Percentiles rank a stretch among this genome's conserved stretches.
These are phyloP conservation scores for Cryptoblepharus egeriae DNA, from an alignment of 2,797 vertebrate genomes.

Conservation along the genomic window DNA sequence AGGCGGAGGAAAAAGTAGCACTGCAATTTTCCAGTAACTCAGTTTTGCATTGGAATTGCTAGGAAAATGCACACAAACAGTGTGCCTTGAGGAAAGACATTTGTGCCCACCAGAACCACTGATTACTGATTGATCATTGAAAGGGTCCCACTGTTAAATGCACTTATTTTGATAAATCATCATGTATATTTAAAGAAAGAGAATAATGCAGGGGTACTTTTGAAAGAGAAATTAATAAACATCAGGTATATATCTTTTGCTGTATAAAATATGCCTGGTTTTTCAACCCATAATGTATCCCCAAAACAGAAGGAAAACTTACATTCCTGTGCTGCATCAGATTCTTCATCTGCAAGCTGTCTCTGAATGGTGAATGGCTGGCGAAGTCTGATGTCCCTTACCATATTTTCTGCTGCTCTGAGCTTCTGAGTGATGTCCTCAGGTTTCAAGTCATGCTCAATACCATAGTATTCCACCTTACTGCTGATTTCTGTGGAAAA, in stretches of 20 bases:
- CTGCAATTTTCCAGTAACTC: neutral
- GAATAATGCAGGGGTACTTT: neutral
- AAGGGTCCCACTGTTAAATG: neutral
- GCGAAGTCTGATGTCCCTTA: slow-evolving; percentile 82
- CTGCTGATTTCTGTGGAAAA: slow-evolving; percentile 85
- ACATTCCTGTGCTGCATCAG: slow-evolving; percentile 84
- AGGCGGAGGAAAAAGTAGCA: neutral
- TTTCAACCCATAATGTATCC: neutral
- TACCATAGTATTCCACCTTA: slow-evolving; percentile 89
- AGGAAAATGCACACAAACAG: neutral
- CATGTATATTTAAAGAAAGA: neutral
- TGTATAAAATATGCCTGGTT: too few species aligned
- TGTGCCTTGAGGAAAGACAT: neutral
- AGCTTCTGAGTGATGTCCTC: slow-evolving; percentile 80
- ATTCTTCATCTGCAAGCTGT: slow-evolving; percentile 82
- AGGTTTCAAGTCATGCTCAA: slow-evolving; percentile 85
- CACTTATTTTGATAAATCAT: neutral
- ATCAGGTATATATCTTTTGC: neutral
- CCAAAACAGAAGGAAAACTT: slow-evolving; percentile 64
- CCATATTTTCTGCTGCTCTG: slow-evolving; percentile 78
- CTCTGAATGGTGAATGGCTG: slow-evolving; percentile 80
- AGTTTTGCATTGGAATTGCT: neutral
- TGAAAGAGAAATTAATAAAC: neutral
- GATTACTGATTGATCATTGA: neutral
- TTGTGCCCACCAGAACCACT: neutral